These are phyloP conservation scores for Cacoxenus indagator DNA, from an alignment of 2,888 invertebrate species.

Conservation along the genomic window DNA sequence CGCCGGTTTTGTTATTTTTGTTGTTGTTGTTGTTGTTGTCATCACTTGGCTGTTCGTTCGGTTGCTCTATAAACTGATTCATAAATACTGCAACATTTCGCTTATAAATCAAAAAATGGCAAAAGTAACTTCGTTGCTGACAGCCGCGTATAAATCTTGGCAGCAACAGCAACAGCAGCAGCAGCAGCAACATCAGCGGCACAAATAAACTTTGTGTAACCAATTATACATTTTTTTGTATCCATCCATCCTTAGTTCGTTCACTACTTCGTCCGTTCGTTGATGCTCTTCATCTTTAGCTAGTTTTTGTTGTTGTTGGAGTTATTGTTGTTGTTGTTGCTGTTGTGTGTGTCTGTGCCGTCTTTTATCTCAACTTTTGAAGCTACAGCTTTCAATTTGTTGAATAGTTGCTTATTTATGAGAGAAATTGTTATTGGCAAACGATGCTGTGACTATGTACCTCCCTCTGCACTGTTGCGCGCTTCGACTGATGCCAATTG, in stretches of 20 bases:
- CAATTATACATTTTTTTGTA: conserved; percentile 48
- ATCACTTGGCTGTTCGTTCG: conserved; percentile 55
- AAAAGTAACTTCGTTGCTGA: conserved; percentile 53
- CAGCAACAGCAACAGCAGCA: conserved; percentile 18
- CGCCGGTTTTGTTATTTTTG: conserved; percentile 19
- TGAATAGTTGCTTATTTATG: conserved; percentile 46
- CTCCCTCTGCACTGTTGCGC: not conserved
- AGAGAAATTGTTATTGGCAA: conserved; percentile 16
- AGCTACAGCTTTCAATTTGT: conserved; percentile 29
- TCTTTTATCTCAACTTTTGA: conserved; percentile 17
- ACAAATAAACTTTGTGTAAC: conserved; percentile 51
- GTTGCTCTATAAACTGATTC: conserved; percentile 52
- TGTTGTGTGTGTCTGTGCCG: not conserved
- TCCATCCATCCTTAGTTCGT: not conserved
- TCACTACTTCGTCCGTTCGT: conserved; percentile 11
- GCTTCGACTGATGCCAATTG: conserved; percentile 7
- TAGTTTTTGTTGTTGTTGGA: conserved; percentile 17
- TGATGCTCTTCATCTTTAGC: conserved; percentile 13
- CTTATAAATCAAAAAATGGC: conserved; percentile 64
- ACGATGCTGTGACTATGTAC: not conserved
- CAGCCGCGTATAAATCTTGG: conserved; percentile 62
- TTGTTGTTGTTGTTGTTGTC: not conserved
- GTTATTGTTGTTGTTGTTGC: not conserved
- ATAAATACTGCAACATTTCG: conserved; percentile 64
- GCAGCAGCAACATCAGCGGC: conserved; percentile 41